Evolutionary conservation across 1,140 invertebrate species (phyloP).

Genomic region (Coenobita brevimanus): DNA sequence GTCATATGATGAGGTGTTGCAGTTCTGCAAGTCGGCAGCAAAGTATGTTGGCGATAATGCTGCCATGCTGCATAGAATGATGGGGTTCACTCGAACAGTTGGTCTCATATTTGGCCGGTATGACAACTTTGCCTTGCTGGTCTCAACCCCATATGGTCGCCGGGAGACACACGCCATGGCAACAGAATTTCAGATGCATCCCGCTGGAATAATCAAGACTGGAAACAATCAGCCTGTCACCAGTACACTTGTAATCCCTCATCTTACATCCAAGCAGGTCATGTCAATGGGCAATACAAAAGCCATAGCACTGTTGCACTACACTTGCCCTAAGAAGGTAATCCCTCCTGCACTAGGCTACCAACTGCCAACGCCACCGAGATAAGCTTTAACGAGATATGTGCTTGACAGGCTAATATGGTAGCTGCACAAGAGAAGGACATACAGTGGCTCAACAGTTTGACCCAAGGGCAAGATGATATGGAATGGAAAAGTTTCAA

Average conservation of each 20-base stretch:
- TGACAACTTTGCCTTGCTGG: constrained; percentile 12
- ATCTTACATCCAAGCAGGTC: too few species aligned
- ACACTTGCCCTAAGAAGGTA: too few species aligned
- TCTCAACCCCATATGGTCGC: background rate
- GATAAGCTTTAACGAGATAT: background rate
- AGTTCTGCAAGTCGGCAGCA: constrained; percentile 1
- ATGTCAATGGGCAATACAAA: too few species aligned
- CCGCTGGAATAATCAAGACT: too few species aligned
- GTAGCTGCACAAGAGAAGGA: background rate
- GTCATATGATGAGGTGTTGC: constrained; percentile 10
- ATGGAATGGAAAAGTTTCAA: too few species aligned
- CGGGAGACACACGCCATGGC: background rate
- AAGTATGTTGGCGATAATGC: background rate
- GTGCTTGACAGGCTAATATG: background rate
- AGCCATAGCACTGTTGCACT: too few species aligned
- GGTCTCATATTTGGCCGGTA: background rate
- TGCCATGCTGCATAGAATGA: background rate
- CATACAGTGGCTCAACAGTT: too few species aligned
- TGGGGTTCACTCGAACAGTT: background rate
- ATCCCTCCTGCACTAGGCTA: too few species aligned
- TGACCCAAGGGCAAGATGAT: too few species aligned
- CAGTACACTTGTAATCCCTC: too few species aligned
- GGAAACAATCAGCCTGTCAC: too few species aligned
- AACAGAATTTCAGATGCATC: constrained; percentile 1
- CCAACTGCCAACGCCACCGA: background rate